Base-by-base conservation (phyloP, 2,113 vertebrate species). In the Clarias magur region DNA sequence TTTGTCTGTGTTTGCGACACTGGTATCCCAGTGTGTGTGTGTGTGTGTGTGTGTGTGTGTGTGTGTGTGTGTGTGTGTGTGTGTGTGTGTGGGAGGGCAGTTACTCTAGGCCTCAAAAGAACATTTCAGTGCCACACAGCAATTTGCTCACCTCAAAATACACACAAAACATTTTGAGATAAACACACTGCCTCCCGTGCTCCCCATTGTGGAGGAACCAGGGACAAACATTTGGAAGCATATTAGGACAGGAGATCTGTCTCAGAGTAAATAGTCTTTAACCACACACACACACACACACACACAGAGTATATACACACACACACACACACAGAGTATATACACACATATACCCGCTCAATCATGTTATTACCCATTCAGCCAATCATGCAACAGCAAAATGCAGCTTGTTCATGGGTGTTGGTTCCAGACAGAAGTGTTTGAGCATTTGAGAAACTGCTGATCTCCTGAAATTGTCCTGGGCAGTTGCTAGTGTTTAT, bases 71-170 rank as follows among this genome's bases (percentile, higher is more conserved):
- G 73, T 70, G 63, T 30, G 73, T 84, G 57, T 62, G 48, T 67
- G 23, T 30, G 59, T 72, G 78, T 82, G 68, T 87, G 86, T 78
- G 86, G 53, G 59, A 7, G 57, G 59, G 53, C 60, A 63, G 86
- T 88, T 70, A 30, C 65, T 82, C n/a, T 56, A 42, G 54, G 76
- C 25, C 76, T 25, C 83, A 85, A 54, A 84, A 72, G 56, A 75
- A 75, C 34, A 84, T 56, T 80, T 65, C 56, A 78, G 82, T 57
- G 65, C 84, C n/a, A 83, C 87, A 88, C 38, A 76, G 53, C 80
- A 86, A 75, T 86, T 67, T 80, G 34, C 75, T 86, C 82, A 70
- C 84, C 87, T 86, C 84, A 90, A 25, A 88, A 60, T 88, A 88
- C 80, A 86, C 83, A 84, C 86, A 83, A 57, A 85, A 19, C 54